Evolutionary conservation across 2,888 invertebrate species (phyloP).

Genomic region (Rosalia funebris): DNA sequence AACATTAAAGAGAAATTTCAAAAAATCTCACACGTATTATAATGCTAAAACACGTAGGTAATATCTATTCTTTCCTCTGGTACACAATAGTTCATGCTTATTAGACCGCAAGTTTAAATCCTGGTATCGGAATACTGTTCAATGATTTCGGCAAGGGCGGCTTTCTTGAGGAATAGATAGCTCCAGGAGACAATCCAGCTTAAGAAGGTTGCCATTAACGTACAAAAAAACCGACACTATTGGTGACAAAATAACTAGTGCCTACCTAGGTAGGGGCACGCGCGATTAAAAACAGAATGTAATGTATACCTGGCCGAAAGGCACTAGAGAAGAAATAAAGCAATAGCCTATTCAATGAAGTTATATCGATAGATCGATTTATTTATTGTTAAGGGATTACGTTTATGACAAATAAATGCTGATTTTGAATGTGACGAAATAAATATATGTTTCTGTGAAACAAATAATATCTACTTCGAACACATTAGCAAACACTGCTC

Average conservation of each 20-base stretch:
- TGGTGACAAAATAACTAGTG: conserved; percentile 29
- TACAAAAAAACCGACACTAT: conserved; percentile 40
- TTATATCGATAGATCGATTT: no score
- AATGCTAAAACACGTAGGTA: conserved; percentile 16
- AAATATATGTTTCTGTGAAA: no score
- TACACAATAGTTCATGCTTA: conserved; percentile 30
- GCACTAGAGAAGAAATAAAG: no score
- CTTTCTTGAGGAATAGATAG: conserved; percentile 43
- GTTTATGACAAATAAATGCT: no score
- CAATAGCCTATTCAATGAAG: no score
- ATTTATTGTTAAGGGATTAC: no score
- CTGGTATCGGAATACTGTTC: conserved; percentile 12
- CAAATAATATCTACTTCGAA: no score
- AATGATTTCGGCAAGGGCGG: conserved; percentile 20
- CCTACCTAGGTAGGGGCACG: conserved; percentile 18
- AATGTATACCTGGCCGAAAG: conserved; percentile 6
- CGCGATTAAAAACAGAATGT: conserved; percentile 5
- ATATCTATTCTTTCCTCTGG: conserved; percentile 8
- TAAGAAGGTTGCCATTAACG: conserved; percentile 40
- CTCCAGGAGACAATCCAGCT: conserved; percentile 43
- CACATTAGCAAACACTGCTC: no score
- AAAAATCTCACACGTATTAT: conserved; percentile 19
- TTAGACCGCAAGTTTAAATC: conserved; percentile 35
- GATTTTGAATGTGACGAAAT: no score
- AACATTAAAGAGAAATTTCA: not conserved